These are phyloP conservation scores for Canis aureus DNA, from an alignment of 2,113 vertebrate species.

Conservation along the genomic window DNA sequence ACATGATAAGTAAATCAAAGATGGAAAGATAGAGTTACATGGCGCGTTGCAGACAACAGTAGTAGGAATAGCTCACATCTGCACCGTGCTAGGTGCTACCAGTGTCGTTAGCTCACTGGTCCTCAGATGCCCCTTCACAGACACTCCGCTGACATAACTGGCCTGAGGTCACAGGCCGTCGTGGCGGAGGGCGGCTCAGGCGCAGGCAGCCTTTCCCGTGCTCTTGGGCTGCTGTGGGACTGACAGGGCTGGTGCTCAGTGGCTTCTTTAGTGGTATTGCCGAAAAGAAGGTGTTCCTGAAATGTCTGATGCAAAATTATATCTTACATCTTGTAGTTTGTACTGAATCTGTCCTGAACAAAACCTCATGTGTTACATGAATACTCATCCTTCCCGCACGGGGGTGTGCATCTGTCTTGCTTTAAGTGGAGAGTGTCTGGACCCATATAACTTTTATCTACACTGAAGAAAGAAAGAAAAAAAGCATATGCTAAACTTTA, in stretches of 20 bases:
- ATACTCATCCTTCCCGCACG: accelerated
- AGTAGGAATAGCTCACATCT: accelerated
- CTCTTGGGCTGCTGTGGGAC: accelerated
- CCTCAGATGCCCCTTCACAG: accelerated
- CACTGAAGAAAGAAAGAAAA: neutral
- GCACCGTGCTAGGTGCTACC: accelerated
- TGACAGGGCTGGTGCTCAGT: accelerated
- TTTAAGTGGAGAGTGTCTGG: no score
- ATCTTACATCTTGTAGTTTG: neutral
- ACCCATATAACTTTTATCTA: neutral
- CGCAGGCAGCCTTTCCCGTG: accelerated
- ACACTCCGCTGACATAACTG: accelerated
- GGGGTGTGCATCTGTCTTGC: neutral
- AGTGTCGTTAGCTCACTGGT: accelerated
- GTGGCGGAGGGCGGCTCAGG: neutral
- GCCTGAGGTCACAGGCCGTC: accelerated
- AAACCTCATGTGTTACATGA: accelerated
- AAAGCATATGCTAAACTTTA: neutral
- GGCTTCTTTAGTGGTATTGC: accelerated
- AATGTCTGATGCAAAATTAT: accelerated
- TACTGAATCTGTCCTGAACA: accelerated
- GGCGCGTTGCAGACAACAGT: accelerated
- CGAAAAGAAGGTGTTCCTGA: accelerated
- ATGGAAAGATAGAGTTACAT: accelerated
- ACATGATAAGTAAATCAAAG: accelerated